Conservation (phyloP, 2,113 vertebrate species). For the Calcarius ornatus region DNA sequence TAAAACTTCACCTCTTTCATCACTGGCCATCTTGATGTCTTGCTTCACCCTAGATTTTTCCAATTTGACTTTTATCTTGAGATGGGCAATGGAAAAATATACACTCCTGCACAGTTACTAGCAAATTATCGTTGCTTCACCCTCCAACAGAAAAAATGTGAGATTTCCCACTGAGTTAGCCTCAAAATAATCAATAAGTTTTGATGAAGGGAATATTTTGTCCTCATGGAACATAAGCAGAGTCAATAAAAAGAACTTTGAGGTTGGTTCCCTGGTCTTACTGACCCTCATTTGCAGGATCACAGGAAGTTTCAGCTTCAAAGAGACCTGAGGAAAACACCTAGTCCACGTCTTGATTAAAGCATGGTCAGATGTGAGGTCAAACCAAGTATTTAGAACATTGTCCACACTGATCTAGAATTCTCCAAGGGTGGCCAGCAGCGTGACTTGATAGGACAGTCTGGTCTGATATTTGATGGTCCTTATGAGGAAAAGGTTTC, state of each 20-base stretch:
- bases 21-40: background rate
- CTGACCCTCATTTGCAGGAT: background rate
- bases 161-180: background rate
- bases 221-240: background rate
- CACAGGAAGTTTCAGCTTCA: background rate
- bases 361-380: background rate
- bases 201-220: background rate
- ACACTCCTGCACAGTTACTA: background rate
- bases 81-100: background rate
- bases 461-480: background rate
- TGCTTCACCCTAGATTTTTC: background rate
- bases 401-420: background rate
- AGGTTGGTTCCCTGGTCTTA: background rate
- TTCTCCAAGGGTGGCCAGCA: background rate
- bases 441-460: background rate
- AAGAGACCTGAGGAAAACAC: background rate
- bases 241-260: background rate
- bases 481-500: background rate
- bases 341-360: background rate
- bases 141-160: background rate
- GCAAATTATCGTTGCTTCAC: background rate
- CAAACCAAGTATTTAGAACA: background rate
- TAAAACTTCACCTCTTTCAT: background rate
- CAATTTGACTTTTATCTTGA: background rate
- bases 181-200: background rate